Base-by-base conservation (phyloP, 2,888 invertebrate genomes). In the Andrena fulva region DNA sequence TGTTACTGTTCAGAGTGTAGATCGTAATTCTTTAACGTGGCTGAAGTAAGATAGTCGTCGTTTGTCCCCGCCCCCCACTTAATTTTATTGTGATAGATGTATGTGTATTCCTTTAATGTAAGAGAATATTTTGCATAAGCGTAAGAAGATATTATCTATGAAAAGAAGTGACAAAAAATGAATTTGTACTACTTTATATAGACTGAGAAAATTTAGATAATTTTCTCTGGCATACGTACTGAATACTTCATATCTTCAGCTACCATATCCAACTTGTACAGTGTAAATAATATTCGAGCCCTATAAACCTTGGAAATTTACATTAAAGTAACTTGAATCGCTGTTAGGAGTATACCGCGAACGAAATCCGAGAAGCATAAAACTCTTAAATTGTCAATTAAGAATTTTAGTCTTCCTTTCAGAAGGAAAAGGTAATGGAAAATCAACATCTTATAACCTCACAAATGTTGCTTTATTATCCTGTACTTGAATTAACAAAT, bases 11-110 rank as follows among this genome's bases (percentile, higher is more conserved):
- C 33, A 67, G 84, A 86, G 71, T 16, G 68, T 84, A 87, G 71
- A 67, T 62, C 5, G 71, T 76, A 86, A 67, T 84, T 52, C 76
- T 84, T 71, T 78, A 66, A 66, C 70, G 35, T 64, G 66, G 33
- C 29, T 73, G 64, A 52, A 48, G 20, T 74, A 67, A 69, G 16
- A 69, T n/a, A 69, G 7, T 62, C n/a, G 64, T 60, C 33, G 67
- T 77, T 85, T 77, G 64, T 77, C 74, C 60, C 64, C 64, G 50
- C 67, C 62, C 67, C 62, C 66, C 52, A 68, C 62, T 77, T 82
- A 79, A 85, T 77, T 71, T 86, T 66, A 77, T 82, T 80, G 77
- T 84, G 80, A 80, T 76, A 82, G 64, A 52, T 74, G 77, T 64
- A 33, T 78, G 75, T 74, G 71, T 79, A 79, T 72, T 77, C 56